Base-by-base conservation (phyloP, 1,140 invertebrate genomes). In the Penaeus indicus region DNA sequence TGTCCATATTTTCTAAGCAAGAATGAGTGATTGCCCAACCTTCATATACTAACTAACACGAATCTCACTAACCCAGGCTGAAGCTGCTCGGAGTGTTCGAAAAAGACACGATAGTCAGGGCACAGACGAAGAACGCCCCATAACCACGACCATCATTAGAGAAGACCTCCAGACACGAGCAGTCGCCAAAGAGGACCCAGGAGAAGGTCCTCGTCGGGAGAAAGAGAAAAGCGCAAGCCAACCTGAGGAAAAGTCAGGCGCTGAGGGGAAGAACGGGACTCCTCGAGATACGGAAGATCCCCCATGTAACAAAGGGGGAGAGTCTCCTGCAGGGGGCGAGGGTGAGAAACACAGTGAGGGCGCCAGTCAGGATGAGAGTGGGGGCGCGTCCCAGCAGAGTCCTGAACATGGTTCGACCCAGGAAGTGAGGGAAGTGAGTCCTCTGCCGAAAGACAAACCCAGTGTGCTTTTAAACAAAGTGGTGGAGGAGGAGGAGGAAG, bases 1-100 rank as follows among this genome's bases (percentile, higher is more conserved):
- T 27, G 42, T 47, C 47, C 47, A 27, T 54, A 32, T 79, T 21
- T 54, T 54, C 77, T 79, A 83, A 18, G 42, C 60, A 83, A 38
- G 64, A 19, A 83, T 38, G 32, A 60, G 38, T 32, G 22, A 62
- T 38, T 10, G 25, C 22, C 79, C 21, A n/a, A 32, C 8, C 18
- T 69, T 75, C 25, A 54, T 13, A 21, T 42, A 25, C 54, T 62
- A 77, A 25, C 25, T 75, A 64, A 77, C 38, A 21, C n/a, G 13
- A 22, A 3, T 21, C 54, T 86, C 75, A 64, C 42, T 22, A 25
- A 47, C 19, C 21, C 32, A 86, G 85, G 85, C 85, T 72, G 85
- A 86, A n/a, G 78, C 77, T 67, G 85, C 85, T 25, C 32, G 78
- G 18, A 72, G 27, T 27, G 85, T 42, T 18, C 47, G 54, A 78